A percentile compares a stretch with the other conserved stretches of the same genome.
Evolutionary conservation across 2,797 vertebrate species (phyloP).

Genomic region (Chrysocyon brachyurus): DNA sequence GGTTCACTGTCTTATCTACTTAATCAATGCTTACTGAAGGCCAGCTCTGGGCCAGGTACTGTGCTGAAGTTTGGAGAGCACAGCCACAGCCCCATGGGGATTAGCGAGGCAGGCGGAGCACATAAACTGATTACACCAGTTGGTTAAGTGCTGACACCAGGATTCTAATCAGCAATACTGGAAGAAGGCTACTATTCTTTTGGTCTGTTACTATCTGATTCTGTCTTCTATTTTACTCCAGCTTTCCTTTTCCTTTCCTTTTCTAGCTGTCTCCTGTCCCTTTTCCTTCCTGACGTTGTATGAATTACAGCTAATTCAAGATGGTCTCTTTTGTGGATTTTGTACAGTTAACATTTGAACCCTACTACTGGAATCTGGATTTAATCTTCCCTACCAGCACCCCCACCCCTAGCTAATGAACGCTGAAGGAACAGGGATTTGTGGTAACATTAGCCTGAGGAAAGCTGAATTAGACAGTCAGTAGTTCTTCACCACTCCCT

Average conservation of each 20-base stretch:
- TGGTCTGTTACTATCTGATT: neutral
- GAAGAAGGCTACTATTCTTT: neutral
- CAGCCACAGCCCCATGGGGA: neutral
- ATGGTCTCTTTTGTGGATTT: slow-evolving; percentile 43
- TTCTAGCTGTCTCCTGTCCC: neutral
- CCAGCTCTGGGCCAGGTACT: neutral
- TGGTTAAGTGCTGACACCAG: neutral
- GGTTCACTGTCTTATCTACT: slow-evolving; percentile 2
- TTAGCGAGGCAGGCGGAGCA: neutral
- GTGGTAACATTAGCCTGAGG: slow-evolving; percentile 56
- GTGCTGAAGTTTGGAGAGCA: neutral
- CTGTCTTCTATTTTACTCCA: neutral
- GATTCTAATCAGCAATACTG: slow-evolving; percentile 11
- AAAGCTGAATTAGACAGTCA: slow-evolving; percentile 55
- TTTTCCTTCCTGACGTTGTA: slow-evolving; percentile 29
- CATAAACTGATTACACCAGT: neutral
- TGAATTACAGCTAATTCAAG: slow-evolving; percentile 29
- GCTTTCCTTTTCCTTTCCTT: slow-evolving; percentile 36
- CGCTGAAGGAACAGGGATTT: neutral
- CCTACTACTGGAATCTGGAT: slow-evolving; percentile 56
- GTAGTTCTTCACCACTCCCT: slow-evolving; percentile 27
- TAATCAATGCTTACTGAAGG: neutral
- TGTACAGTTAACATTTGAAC: slow-evolving; percentile 29
- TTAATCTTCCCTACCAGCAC: slow-evolving; percentile 1
- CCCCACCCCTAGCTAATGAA: neutral